Conservation (phyloP, 64 coral and sea anemone genomes). For the Anthopleura sola region DNA sequence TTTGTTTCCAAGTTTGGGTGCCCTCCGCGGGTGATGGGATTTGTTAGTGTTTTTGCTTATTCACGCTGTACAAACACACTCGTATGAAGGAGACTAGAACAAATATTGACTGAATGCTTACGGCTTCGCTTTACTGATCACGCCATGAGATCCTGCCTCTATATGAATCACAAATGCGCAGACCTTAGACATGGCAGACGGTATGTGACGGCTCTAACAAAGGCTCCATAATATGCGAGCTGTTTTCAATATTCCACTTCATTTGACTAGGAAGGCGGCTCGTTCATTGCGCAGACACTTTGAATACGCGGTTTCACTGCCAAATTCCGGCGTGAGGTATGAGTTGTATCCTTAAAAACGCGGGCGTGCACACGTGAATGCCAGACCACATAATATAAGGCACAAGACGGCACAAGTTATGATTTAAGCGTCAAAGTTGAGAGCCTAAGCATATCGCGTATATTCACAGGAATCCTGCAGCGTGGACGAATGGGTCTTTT, state of each 20-base stretch:
- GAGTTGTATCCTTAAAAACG: constrained; percentile 20
- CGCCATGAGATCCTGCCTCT: background rate
- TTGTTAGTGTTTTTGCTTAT: constrained; percentile 21
- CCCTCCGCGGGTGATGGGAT: background rate
- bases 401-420: background rate
- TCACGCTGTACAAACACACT: constrained; percentile 17
- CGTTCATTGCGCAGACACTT: constrained; percentile 10
- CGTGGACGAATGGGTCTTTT: constrained; percentile 44
- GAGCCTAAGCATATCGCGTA: constrained; percentile 5
- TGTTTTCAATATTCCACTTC: constrained; percentile 23
- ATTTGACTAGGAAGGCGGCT: constrained; percentile 7
- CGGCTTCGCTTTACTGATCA: constrained; percentile 18
- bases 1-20: background rate
- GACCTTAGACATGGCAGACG: constrained; percentile 15
- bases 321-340: constrained; percentile 26
- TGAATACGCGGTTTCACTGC: constrained; percentile 27
- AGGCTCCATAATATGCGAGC: constrained; percentile 23
- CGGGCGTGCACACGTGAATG: constrained; percentile 13
- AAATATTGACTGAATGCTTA: constrained; percentile 27
- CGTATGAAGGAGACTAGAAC: background rate
- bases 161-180: constrained; percentile 31
- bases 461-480: constrained; percentile 35
- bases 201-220: constrained; percentile 23
- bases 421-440: constrained; percentile 18
- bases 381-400: constrained; percentile 22